These are phyloP conservation scores for Heliothis peltigera DNA, from an alignment of 2,888 invertebrate genomes.

Conservation along the genomic window DNA sequence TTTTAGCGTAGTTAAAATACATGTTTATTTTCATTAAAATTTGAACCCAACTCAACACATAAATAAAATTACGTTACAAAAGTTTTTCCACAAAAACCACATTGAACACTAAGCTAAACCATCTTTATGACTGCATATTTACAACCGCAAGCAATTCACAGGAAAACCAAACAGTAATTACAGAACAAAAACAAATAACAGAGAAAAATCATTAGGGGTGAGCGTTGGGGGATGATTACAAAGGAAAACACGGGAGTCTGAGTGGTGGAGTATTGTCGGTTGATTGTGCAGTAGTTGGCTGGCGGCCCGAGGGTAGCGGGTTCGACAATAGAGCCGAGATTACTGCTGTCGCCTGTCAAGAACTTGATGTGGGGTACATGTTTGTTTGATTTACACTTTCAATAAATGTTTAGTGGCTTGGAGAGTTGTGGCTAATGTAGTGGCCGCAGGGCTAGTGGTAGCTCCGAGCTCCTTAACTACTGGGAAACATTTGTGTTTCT, in stretches of 20 bases:
- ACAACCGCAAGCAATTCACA: conserved; percentile 84
- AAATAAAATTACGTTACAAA: neutral
- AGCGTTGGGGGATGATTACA: conserved; percentile 80
- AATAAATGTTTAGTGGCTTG: conserved; percentile 61
- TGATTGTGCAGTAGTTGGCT: conserved; percentile 74
- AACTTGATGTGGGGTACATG: conserved; percentile 60
- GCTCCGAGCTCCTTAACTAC: conserved; percentile 2
- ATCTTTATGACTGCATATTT: conserved; percentile 70
- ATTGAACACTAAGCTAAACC: conserved; percentile 53
- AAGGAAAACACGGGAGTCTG: conserved; percentile 79
- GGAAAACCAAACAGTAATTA: conserved; percentile 89
- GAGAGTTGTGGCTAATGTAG: conserved; percentile 43
- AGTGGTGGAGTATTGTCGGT: conserved; percentile 73
- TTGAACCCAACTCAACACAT: neutral
- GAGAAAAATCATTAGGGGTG: conserved; percentile 86
- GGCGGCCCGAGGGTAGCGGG: conserved; percentile 74
- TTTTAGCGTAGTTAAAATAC: neutral
- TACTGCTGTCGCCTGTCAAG: conserved; percentile 81
- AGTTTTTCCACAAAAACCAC: conserved; percentile 14
- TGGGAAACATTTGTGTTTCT: conserved; percentile 19
- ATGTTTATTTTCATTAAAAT: neutral
- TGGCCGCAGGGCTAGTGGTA: conserved; percentile 39
- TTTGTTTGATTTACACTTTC: conserved; percentile 64
- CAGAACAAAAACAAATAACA: conserved; percentile 87
- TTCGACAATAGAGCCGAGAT: conserved; percentile 83